Conservation (phyloP, 2,888 invertebrate genomes). For the Hoplodrina blanda region DNA sequence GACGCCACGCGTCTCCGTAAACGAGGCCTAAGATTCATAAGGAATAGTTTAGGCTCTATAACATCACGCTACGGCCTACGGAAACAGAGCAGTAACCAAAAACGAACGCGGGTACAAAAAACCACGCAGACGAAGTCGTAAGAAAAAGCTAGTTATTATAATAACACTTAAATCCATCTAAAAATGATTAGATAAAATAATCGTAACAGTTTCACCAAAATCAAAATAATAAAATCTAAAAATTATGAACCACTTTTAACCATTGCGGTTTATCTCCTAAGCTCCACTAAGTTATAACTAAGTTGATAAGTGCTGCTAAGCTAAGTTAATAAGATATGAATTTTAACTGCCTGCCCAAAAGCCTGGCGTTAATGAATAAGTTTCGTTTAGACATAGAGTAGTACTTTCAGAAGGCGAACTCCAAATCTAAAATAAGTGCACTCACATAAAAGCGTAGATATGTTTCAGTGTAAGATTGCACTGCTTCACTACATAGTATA, state of each 20-base stretch:
- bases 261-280: constrained; percentile 60
- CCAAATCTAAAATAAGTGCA: neutral
- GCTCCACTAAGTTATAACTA: constrained; percentile 69
- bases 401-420: neutral
- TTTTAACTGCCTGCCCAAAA: constrained; percentile 70
- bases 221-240: constrained; percentile 30
- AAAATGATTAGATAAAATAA: constrained; percentile 6
- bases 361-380: constrained; percentile 70
- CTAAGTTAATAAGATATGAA: constrained; percentile 75
- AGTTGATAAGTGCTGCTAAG: constrained; percentile 69
- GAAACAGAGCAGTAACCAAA: too few relatives aligned
- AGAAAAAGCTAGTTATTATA: too few relatives aligned
- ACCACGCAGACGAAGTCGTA: too few relatives aligned
- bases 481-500: too few relatives aligned
- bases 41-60: too few relatives aligned
- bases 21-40: too few relatives aligned
- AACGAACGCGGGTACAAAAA: too few relatives aligned
- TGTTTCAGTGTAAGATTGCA: too few relatives aligned
- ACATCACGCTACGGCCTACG: too few relatives aligned
- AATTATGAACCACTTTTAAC: constrained; percentile 53
- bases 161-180: neutral
- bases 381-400: constrained; percentile 49
- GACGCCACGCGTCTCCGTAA: too few relatives aligned
- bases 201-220: constrained; percentile 20
- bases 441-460: too few relatives aligned